Evolutionary conservation across 2,113 vertebrate species (phyloP).

Genomic region (Gymnobelideus leadbeateri): DNA sequence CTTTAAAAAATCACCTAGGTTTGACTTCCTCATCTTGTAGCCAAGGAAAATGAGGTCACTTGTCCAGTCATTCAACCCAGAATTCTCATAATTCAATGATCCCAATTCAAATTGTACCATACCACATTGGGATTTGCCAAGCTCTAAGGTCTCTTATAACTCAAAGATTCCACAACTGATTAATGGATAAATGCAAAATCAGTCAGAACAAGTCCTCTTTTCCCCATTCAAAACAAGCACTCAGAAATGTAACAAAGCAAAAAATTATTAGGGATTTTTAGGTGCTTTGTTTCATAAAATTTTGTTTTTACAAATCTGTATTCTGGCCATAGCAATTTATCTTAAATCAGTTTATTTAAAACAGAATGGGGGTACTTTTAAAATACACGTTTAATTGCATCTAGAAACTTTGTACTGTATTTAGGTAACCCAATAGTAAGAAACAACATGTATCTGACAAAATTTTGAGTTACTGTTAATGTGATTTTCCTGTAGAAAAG

Average conservation of each 20-base stretch:
- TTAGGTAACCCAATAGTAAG: background rate
- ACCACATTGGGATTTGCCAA: too few species aligned
- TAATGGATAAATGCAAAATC: background rate
- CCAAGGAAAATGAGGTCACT: too few species aligned
- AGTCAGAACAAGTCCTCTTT: background rate
- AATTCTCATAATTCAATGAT: too few species aligned
- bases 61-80: too few species aligned
- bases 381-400: background rate
- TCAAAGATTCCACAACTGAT: background rate
- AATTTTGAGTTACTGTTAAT: background rate
- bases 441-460: too few species aligned
- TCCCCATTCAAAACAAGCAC: background rate
- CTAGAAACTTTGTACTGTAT: background rate
- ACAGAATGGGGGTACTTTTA: background rate
- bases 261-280: background rate
- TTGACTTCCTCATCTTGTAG: too few species aligned
- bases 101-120: too few species aligned
- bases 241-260: background rate
- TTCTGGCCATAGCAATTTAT: background rate
- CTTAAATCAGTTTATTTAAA: background rate
- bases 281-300: background rate
- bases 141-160: too few species aligned
- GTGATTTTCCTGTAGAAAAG: background rate
- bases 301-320: background rate
- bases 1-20: too few species aligned